Conservation (phyloP, 2,888 invertebrate genomes). For the Ochropleura plecta region DNA sequence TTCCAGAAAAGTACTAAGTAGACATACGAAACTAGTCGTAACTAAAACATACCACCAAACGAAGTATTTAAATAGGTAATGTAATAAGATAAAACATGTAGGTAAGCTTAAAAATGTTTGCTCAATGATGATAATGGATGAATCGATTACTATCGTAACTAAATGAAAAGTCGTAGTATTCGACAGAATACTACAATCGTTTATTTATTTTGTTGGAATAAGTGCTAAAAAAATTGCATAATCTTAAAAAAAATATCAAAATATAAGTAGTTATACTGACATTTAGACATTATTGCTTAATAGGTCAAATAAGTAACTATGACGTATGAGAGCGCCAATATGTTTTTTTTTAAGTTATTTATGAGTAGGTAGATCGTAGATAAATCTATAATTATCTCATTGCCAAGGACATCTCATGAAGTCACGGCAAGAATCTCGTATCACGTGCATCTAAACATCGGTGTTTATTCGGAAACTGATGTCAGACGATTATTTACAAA, state of each 20-base stretch:
- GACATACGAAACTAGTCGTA: too few relatives aligned
- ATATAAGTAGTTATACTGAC: neutral
- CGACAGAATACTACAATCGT: neutral
- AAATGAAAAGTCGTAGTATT: too few relatives aligned
- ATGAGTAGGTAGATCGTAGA: neutral
- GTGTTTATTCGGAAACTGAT: conserved; percentile 1
- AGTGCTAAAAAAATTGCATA: neutral
- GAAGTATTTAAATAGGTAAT: too few relatives aligned
- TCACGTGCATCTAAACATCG: conserved; percentile 7
- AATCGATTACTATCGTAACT: too few relatives aligned
- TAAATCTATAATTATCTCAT: neutral
- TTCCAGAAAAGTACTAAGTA: too few relatives aligned
- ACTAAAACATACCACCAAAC: too few relatives aligned
- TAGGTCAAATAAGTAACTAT: neutral
- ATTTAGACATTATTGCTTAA: neutral
- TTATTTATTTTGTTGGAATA: neutral
- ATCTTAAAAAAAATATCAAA: neutral
- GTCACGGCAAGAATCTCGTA: neutral
- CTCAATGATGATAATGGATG: too few relatives aligned
- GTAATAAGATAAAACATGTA: too few relatives aligned
- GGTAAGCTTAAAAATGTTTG: too few relatives aligned
- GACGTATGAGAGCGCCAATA: conserved; percentile 37
- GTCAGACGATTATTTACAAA: conserved; percentile 30
- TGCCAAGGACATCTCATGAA: conserved; percentile 16
- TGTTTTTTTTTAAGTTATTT: conserved; percentile 36